Conservation (phyloP, 2,113 vertebrate genomes). For the Rhombomys opimus region DNA sequence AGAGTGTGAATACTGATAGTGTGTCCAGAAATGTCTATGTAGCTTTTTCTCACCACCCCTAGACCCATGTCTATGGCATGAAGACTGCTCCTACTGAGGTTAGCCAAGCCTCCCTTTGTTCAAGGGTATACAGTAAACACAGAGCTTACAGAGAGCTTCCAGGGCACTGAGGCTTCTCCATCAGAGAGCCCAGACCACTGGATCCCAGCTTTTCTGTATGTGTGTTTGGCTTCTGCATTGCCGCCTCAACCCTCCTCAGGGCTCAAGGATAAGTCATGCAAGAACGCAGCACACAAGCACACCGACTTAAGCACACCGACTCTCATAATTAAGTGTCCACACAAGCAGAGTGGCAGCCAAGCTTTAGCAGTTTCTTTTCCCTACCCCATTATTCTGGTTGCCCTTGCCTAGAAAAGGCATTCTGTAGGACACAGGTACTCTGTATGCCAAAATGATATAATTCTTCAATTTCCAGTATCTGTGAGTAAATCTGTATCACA, state of each 20-base stretch:
- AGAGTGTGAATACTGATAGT: not conserved
- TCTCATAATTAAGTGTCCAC: not conserved
- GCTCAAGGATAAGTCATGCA: not conserved
- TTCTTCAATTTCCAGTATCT: not conserved
- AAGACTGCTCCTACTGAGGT: not conserved
- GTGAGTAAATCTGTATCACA: not conserved
- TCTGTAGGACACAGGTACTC: not conserved
- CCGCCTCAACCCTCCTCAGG: not conserved
- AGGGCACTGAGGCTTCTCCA: not conserved
- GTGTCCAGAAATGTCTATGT: not conserved
- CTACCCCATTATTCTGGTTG: not conserved
- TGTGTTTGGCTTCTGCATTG: not conserved
- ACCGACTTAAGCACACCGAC: no score
- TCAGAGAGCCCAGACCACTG: not conserved
- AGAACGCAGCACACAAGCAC: not conserved
- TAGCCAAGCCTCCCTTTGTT: not conserved
- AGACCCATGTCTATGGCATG: no score
- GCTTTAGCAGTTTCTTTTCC: not conserved
- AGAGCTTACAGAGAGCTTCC: not conserved
- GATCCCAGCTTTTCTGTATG: not conserved
- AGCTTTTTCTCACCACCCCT: not conserved
- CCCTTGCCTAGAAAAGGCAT: not conserved
- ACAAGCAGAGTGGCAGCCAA: not conserved
- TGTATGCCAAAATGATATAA: conserved; percentile 2
- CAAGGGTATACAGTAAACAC: not conserved